Evolutionary conservation across 2,888 invertebrate species (phyloP).

Genomic region (Habrosyne pyritoides): DNA sequence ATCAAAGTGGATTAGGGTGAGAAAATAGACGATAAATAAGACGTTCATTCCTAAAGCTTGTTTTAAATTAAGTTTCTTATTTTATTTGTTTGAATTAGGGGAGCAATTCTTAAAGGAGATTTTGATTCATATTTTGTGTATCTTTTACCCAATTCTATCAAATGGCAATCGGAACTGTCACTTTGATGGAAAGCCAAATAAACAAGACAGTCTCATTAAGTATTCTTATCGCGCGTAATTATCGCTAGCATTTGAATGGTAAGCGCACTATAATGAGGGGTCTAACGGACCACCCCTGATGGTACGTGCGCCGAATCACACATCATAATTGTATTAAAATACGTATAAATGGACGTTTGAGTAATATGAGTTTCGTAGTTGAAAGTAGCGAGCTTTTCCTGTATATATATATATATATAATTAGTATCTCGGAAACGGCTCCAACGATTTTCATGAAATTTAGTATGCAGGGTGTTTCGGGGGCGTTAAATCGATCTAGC

Average conservation of each 20-base stretch:
- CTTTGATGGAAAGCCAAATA: background rate
- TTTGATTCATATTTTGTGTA: too few relatives aligned
- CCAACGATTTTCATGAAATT: too few relatives aligned
- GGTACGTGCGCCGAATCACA: constrained; percentile 56
- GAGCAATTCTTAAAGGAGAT: background rate
- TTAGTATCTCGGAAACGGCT: too few relatives aligned
- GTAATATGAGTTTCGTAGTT: background rate
- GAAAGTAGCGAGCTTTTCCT: too few relatives aligned
- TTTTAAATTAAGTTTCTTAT: background rate
- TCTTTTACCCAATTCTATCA: background rate
- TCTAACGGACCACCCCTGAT: constrained; percentile 57
- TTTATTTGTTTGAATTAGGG: background rate
- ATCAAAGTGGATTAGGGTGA: background rate
- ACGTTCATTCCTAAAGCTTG: background rate
- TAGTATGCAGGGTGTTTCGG: too few relatives aligned
- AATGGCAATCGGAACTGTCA: background rate
- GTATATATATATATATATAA: too few relatives aligned
- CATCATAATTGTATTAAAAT: background rate
- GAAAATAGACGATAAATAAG: background rate
- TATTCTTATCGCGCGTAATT: constrained; percentile 71
- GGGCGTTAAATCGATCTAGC: too few relatives aligned
- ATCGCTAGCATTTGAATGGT: constrained; percentile 47
- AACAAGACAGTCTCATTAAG: constrained; percentile 33
- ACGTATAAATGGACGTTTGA: background rate
- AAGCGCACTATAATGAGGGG: constrained; percentile 53